Evolutionary conservation across 2,888 invertebrate species (phyloP), one percentile per base, ranked within the genome.

Genomic region (Lepidonotus clava): DNA sequence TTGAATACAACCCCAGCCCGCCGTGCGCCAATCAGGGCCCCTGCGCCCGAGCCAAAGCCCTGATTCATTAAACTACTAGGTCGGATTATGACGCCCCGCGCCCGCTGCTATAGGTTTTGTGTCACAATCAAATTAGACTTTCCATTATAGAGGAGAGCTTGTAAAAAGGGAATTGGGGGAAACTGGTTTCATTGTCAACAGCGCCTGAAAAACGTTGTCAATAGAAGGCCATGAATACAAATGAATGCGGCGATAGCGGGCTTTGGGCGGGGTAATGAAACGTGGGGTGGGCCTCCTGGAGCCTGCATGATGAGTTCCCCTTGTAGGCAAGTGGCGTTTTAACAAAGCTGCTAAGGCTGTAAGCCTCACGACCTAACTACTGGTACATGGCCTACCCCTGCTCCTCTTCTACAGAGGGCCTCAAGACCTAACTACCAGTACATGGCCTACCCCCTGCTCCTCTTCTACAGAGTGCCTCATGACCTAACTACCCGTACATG

Each of bases 171-270:
- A 61, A 61, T 61, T 61, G 61, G 61, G 61, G 18, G 61, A 28
- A 61, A 61, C 61, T 61, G 61, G 61, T 61, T 61, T 61, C 61
- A 61, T 61, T 61, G 61, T 61, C 61, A 61, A 61, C 61, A 61
- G 61, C 28, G 61, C n/a, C 61, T 24, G 61, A 61, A 61, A 61
- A 61, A 61, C 61, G 61, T 32, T 61, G 61, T 61, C 61, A 61
- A 61, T 61, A 61, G 61, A 61, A 28, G 61, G 2, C 61, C 61
- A 61, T 61, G 61, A 61, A 61, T 61, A 61, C 61, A 61, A 61
- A 61, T 61, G 61, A 61, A 61, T 1, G 28, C 18, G 5, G 61
- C 11, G 61, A 61, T 61, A 61, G 61, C n/a, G 28, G 61, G 14
- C n/a, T 5, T 4, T 24, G 8, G 0, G 61, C 2, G 28, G 28